Evolutionary conservation across 2,888 invertebrate genomes (phyloP).

Genomic region (Tubulanus polymorphus): DNA sequence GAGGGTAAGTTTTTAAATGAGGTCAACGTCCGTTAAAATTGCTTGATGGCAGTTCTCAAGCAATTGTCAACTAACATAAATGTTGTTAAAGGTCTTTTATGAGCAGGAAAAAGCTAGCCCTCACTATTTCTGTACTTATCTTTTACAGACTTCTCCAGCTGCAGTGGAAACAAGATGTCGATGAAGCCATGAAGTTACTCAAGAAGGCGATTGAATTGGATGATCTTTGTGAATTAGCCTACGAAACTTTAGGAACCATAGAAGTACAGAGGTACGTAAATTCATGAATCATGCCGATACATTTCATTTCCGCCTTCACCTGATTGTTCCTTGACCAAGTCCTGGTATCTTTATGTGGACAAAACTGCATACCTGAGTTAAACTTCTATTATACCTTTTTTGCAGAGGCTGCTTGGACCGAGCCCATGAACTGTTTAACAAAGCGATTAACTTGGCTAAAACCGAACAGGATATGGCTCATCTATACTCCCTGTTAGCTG

Average conservation of each 20-base stretch:
- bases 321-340: conserved; percentile 1
- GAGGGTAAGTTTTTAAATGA: conserved; percentile 65
- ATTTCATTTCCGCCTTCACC: conserved; percentile 1
- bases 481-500: conserved; percentile 82
- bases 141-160: conserved; percentile 62
- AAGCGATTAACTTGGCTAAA: conserved; percentile 79
- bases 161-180: conserved; percentile 80
- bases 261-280: conserved; percentile 82
- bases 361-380: conserved; percentile 7
- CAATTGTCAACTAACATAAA: too few species aligned
- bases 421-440: conserved; percentile 82
- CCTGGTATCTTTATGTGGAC: conserved; percentile 11
- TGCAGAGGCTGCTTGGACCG: conserved; percentile 75
- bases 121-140: neutral
- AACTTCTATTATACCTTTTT: too few species aligned
- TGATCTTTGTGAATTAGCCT: conserved; percentile 89
- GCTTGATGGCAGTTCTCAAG: too few species aligned
- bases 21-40: too few species aligned
- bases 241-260: conserved; percentile 89
- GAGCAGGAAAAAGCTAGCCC: neutral
- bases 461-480: conserved; percentile 87
- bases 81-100: too few species aligned
- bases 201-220: conserved; percentile 79
- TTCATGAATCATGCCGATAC: neutral
- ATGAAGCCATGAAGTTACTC: conserved; percentile 73